Percentiles rank a stretch among this genome's conserved stretches.
phyloP scores from a whole-genome alignment of 2,888 invertebrate genomes.

The Tetrapedia diversipes region DNA sequence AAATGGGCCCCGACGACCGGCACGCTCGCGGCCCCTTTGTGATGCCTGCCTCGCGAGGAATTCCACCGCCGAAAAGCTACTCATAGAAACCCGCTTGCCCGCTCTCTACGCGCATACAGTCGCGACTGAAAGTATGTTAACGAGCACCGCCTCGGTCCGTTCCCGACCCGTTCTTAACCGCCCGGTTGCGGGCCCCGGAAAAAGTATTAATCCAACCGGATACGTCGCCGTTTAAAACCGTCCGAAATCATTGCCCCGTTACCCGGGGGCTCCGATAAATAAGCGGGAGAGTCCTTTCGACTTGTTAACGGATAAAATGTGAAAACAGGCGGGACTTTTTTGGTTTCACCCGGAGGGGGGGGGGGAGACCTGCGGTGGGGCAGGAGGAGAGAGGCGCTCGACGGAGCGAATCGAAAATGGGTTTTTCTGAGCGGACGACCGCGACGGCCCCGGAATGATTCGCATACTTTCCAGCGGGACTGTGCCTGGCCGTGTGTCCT shows the following conservation, averaged over 20 bases:
- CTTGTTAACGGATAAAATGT: constrained; percentile 1
- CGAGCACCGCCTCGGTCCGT: constrained; percentile 5
- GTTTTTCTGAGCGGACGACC: background rate
- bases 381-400: too few relatives aligned
- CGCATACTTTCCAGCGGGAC: constrained; percentile 42
- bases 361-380: too few relatives aligned
- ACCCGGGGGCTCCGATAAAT: background rate
- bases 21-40: constrained; percentile 72
- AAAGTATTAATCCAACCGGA: constrained; percentile 7
- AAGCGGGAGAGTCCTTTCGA: background rate
- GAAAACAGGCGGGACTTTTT: background rate
- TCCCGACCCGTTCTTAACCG: background rate
- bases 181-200: background rate
- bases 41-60: constrained; percentile 68
- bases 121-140: constrained; percentile 44
- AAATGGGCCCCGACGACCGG: constrained; percentile 37
- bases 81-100: constrained; percentile 64
- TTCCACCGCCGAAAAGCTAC: constrained; percentile 73
- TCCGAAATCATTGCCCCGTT: background rate
- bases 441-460: background rate
- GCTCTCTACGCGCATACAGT: constrained; percentile 55
- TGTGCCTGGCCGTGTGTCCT: constrained; percentile 40
- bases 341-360: too few relatives aligned
- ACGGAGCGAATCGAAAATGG: background rate
- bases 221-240: background rate